phyloP scores from a whole-genome alignment of 2,113 vertebrate species.

The Pygoscelis adeliae region DNA sequence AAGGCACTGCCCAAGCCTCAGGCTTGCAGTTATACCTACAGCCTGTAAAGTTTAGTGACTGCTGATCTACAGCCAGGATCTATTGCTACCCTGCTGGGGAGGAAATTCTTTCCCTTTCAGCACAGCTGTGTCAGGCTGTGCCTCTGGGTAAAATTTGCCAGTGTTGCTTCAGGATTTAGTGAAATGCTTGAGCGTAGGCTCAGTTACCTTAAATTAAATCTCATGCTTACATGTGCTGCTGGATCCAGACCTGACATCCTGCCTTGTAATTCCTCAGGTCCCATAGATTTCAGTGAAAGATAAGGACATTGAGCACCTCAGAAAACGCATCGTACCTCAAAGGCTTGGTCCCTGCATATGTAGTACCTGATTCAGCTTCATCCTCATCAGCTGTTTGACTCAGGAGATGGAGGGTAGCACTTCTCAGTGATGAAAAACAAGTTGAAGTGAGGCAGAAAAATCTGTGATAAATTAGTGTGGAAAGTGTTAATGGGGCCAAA shows the following conservation, averaged over 20 bases:
- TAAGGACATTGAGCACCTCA: background rate
- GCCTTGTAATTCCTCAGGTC: background rate
- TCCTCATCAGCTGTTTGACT: background rate
- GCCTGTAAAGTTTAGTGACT: background rate
- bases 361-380: background rate
- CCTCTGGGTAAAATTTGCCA: background rate
- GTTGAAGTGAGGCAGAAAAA: constrained; percentile 61
- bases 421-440: constrained; percentile 35
- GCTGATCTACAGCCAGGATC: background rate
- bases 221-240: background rate
- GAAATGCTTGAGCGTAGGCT: background rate
- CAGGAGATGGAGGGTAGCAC: background rate
- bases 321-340: background rate
- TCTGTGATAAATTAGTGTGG: constrained; percentile 45
- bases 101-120: background rate
- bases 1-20: fast-evolving
- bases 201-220: background rate
- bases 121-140: background rate
- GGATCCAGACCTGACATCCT: background rate
- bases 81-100: background rate
- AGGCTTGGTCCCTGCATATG: background rate
- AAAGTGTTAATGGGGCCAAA: constrained; percentile 53
- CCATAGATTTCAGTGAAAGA: background rate
- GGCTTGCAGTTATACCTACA: background rate
- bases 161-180: background rate